phyloP scores from a whole-genome alignment of 1,140 invertebrate species.

The Dysdera silvatica region DNA sequence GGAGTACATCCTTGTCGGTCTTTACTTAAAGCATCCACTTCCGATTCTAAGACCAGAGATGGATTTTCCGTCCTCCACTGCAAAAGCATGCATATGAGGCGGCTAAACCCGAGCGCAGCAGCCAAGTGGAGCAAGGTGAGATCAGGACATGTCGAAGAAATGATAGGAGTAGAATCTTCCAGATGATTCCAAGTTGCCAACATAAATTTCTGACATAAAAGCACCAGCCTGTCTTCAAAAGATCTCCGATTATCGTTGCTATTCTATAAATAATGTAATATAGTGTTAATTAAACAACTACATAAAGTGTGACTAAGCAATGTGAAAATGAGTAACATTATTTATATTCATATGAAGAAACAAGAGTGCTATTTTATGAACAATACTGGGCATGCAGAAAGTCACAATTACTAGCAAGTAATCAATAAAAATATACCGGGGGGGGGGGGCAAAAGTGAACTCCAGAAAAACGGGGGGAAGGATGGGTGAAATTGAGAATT shows the following conservation, averaged over 20 bases:
- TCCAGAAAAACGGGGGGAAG: no score
- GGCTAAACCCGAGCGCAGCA: constrained; percentile 61
- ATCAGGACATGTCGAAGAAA: constrained; percentile 47
- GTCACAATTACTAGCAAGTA: no score
- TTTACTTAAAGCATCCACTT: constrained; percentile 81
- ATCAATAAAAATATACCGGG: no score
- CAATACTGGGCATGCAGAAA: no score
- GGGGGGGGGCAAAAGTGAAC: no score
- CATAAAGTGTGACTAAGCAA: no score
- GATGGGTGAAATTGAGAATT: no score
- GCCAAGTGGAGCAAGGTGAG: constrained; percentile 83
- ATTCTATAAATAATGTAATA: constrained; percentile 16
- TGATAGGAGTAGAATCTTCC: constrained; percentile 37
- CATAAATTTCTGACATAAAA: constrained; percentile 65
- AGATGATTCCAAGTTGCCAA: constrained; percentile 51
- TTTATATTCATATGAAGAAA: no score
- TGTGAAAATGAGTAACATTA: no score
- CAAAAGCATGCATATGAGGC: constrained; percentile 63
- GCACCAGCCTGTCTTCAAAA: constrained; percentile 73
- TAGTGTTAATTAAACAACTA: no score
- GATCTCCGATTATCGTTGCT: constrained; percentile 20
- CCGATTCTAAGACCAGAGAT: constrained; percentile 72
- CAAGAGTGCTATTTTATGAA: no score
- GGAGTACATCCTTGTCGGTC: constrained; percentile 83
- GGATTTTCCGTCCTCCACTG: constrained; percentile 82